A percentile compares a stretch with the other conserved stretches of the same genome.
Evolutionary conservation across 2,113 vertebrate genomes (phyloP).

Genomic region (Xyliphius kryptos): DNA sequence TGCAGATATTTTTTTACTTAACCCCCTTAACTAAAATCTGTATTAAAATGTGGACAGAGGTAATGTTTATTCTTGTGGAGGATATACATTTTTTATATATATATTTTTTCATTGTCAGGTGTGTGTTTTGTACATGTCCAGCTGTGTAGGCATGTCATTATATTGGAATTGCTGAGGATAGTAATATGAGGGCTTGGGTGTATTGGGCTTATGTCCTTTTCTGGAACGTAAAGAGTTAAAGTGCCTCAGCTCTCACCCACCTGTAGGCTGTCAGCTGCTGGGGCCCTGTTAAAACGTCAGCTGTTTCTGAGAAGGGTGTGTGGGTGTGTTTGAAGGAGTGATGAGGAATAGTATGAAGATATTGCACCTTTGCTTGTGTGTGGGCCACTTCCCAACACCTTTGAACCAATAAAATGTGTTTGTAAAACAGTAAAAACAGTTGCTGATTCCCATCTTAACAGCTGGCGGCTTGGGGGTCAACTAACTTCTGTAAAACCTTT

Average conservation of each 20-base stretch:
- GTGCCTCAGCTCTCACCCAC: constrained; percentile 62
- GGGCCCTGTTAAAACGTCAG: constrained; percentile 70
- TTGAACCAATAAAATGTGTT: constrained; percentile 49
- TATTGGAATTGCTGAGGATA: background rate
- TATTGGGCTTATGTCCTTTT: constrained; percentile 43
- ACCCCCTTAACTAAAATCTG: background rate
- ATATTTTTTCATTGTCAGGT: too few relatives aligned
- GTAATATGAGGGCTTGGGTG: constrained; percentile 30
- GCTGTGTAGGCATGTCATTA: constrained; percentile 12
- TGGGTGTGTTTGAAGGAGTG: constrained; percentile 3
- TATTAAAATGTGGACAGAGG: background rate
- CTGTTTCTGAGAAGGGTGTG: constrained; percentile 67
- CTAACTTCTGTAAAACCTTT: background rate
- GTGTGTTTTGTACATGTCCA: too few relatives aligned
- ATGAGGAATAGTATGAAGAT: constrained; percentile 9
- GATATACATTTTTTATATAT: background rate
- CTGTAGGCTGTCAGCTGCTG: constrained; percentile 72
- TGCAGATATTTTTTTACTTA: too few relatives aligned
- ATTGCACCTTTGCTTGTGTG: constrained; percentile 33
- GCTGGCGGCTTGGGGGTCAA: background rate
- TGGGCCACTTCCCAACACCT: constrained; percentile 45
- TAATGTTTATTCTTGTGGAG: background rate
- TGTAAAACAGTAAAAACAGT: constrained; percentile 36
- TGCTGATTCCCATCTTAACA: constrained; percentile 5
- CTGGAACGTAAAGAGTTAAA: constrained; percentile 53